Base-by-base conservation (phyloP, 1,140 invertebrate genomes). In the Homalodisca vitripennis region DNA sequence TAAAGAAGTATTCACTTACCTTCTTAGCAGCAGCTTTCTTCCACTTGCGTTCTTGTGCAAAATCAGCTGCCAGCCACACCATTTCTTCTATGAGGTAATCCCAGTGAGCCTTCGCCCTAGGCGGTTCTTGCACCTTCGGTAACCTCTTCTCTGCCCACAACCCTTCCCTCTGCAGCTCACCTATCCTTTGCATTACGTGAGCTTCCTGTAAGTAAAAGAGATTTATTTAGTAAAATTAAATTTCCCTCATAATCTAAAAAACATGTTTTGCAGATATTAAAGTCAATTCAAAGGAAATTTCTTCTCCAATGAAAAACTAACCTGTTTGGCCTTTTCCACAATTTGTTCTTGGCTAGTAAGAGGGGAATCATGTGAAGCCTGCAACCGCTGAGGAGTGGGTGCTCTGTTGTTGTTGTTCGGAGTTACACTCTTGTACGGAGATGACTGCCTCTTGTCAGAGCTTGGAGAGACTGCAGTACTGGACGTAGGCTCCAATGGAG, bases 71-170 rank as follows among this genome's bases (percentile, higher is more conserved):
- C 64, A 99, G 83, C 98, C 98, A 99, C 26, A 92, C 90, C 94
- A 99, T 98, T 82, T 99, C 98, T 80, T 99, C 98, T 12, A 99
- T 80, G 60, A 99, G 84, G 81, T 97, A 99, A 80, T 99, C 98
- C 97, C 97, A 99, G 79, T 99, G 97, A n/a, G 92, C 90, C 83
- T 98, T 98, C 20, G 87, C 83, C 74, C 95, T 84, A 48, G 89
- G 85, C 68, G 94, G 92, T 82, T 98, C 96, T 75, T 94, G 88
- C 26, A 97, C 86, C 83, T 97, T 97, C 1, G 96, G 95, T 77
- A 98, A 83, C 72, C 95, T 84, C 78, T 91, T 88, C 77, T 95
- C 92, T 53, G 93, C 90, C 97, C 96, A 98, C 73, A 98, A 82
- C 29, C 97, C 96, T 76, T 97, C 92, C 74, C 87, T 89, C 80